Evolutionary conservation across 2,797 vertebrate species (phyloP), one percentile per base, ranked within the genome.

Genomic region (Gadopsis bispinosus): DNA sequence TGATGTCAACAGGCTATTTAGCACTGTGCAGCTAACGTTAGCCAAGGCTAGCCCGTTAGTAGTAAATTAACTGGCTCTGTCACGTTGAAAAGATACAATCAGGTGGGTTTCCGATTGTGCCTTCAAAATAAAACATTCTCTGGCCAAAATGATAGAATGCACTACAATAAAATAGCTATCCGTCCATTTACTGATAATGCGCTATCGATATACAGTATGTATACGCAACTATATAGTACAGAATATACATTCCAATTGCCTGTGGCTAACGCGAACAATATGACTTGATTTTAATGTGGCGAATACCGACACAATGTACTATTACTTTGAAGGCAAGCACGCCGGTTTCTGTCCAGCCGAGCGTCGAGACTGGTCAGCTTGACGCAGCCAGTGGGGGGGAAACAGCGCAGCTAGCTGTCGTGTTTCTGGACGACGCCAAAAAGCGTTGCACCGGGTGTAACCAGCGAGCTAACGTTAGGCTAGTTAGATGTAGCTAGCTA

Each of bases 401-500:
- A 69, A 62, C 41, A 66, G 33, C 12, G 50, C 6, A 20, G 31
- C 39, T 6, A 2, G 50, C 43, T 33, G 3, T 29, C 2, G n/a
- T 66, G 92, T 94, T 93, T 90, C 91, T 39, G 67, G 66, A 72
- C 91, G 92, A 67, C 13, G 58, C 45, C n/a, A 41, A 85, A 77
- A 60, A 22, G 31, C 10, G 90, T 81, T 80, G 79, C 93, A 92
- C 92, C 91, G 90, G 90, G 86, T 93, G 91, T 91, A 91, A 87
- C 88, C 85, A 81, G 29, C 55, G 29, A 88, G 90, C 92, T 88
- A 92, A 79, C 69, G 63, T 80, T 93, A 93, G 92, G 89, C 89
- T 93, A 93, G 91, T 83, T 91, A 92, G 88, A 78, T 78, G 88
- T 93, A 92, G 91, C 91, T 63, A 73, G 80, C 79, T 92, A 92